phyloP scores from a whole-genome alignment of 2,113 vertebrate genomes.

The Petromus typicus region DNA sequence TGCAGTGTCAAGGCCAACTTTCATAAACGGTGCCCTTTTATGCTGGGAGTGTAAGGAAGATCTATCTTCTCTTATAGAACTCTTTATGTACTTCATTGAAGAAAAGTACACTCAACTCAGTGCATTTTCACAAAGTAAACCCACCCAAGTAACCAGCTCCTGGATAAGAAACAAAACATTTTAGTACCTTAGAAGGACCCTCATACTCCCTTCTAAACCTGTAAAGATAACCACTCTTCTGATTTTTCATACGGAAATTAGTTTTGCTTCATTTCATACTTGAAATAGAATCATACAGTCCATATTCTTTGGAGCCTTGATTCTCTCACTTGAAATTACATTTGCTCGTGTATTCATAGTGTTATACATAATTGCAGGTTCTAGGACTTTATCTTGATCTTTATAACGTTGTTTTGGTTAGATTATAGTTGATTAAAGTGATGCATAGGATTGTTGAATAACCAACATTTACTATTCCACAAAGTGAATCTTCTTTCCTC shows the following conservation, averaged over 20 bases:
- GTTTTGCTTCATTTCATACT: slow-evolving; percentile 49
- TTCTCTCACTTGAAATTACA: slow-evolving; percentile 37
- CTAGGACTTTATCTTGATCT: slow-evolving; percentile 71
- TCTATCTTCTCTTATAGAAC: slow-evolving; percentile 37
- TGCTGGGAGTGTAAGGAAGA: neutral
- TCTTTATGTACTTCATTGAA: slow-evolving; percentile 20
- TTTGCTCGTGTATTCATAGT: slow-evolving; percentile 29
- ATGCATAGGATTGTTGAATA: slow-evolving; percentile 72
- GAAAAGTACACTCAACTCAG: neutral
- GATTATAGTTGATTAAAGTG: slow-evolving; percentile 79
- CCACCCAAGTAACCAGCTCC: neutral
- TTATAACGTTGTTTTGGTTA: slow-evolving; percentile 81
- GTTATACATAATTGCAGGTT: slow-evolving; percentile 16
- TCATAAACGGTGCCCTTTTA: neutral
- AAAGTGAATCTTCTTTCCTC: slow-evolving; percentile 67
- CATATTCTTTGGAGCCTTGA: slow-evolving; percentile 20
- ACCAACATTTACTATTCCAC: slow-evolving; percentile 71
- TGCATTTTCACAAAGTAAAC: slow-evolving; percentile 41
- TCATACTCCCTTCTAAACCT: neutral
- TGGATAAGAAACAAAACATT: slow-evolving; percentile 24
- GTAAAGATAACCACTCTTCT: slow-evolving; percentile 8
- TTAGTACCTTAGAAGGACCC: neutral
- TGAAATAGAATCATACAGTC: slow-evolving; percentile 23
- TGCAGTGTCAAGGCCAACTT: neutral
- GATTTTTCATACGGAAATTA: slow-evolving; percentile 40